Conservation (phyloP, 2,797 vertebrate genomes). For the Hoplostethus atlanticus region DNA sequence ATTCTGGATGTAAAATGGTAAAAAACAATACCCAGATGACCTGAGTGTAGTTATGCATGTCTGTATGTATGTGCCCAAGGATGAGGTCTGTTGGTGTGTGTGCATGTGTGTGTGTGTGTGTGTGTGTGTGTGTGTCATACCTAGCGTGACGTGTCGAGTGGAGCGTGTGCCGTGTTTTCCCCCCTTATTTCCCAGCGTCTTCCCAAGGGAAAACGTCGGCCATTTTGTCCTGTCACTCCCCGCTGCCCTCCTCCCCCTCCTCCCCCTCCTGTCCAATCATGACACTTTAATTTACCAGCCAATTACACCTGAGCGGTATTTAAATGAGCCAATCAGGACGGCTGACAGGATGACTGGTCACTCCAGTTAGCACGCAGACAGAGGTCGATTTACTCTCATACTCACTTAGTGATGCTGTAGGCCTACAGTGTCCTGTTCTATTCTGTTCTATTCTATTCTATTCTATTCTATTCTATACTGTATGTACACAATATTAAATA, state of each 20-base stretch:
- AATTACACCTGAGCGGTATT: conserved; percentile 92
- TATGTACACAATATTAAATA: too few species aligned
- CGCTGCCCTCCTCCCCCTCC: conserved; percentile 59
- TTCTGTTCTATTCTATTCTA: too few species aligned
- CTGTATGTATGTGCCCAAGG: conserved; percentile 37
- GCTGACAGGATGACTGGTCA: conserved; percentile 87
- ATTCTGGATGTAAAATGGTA: too few species aligned
- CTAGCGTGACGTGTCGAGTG: neutral
- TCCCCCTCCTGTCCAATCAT: conserved; percentile 84
- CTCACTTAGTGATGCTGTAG: conserved; percentile 44
- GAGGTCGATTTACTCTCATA: conserved; percentile 73
- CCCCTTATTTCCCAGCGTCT: conserved; percentile 64
- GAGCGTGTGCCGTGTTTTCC: conserved; percentile 14
- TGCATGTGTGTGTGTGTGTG: conserved; percentile 22
- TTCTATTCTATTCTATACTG: too few species aligned
- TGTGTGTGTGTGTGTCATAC: conserved; percentile 2
- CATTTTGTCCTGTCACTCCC: conserved; percentile 84
- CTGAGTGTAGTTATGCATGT: conserved; percentile 37
- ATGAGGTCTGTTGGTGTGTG: conserved; percentile 30
- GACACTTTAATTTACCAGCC: conserved; percentile 91
- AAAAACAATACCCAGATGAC: neutral
- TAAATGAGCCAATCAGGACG: conserved; percentile 87
- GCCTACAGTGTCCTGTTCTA: neutral
- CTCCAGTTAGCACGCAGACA: conserved; percentile 71
- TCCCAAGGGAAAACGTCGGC: conserved; percentile 69